Base-by-base conservation (phyloP, 2,113 vertebrate species). In the Coturnix japonica region DNA sequence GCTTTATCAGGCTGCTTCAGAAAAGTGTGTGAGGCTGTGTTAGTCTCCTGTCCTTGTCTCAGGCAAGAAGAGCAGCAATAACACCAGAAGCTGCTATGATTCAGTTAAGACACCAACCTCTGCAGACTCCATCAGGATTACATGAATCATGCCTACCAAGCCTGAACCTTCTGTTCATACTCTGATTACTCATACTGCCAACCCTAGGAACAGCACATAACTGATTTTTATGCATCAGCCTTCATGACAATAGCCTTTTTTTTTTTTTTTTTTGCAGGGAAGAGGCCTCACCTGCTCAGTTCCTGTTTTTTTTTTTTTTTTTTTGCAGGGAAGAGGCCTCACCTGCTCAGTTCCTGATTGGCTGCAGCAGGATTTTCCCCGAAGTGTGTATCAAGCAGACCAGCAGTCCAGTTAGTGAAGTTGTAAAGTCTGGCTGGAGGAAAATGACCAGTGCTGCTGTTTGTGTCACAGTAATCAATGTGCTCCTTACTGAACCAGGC, bases 71-170 rank as follows among this genome's bases (percentile, higher is more conserved):
- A 91, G 67, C 63, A 81, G 75, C 47, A 85, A 56, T 19, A 65
- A 16, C 33, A 78, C 26, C 57, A 94, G 93, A 43, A 71, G 79
- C 64, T 60, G 87, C 17, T 51, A 69, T 89, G 81, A 92, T 85
- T 92, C 93, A 79, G 71, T 91, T 65, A 37, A 89, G 90, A 66
- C 72, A 63, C 60, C 21, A 43, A 87, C 67, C 90, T 87, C 94
- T 89, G 72, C 93, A 92, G 64, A 26, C 89, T 95, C 78, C 41
- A 26, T 67, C 3, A 87, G 64, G 67, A 83, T 82, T 80, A 33
- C 33, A 30, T 92, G 94, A 95, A 71, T 95, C 93, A 87, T 9
- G 22, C 81, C 81, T 87, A 7, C 77, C 3, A 23, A 93, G 73
- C 43, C 73, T 28, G 67, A 93, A 76, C 79, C 43, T 87, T 94